A percentile compares a stretch with the other conserved stretches of the same genome.
Conservation (phyloP, 2,888 invertebrate genomes). For the Empis livida region DNA sequence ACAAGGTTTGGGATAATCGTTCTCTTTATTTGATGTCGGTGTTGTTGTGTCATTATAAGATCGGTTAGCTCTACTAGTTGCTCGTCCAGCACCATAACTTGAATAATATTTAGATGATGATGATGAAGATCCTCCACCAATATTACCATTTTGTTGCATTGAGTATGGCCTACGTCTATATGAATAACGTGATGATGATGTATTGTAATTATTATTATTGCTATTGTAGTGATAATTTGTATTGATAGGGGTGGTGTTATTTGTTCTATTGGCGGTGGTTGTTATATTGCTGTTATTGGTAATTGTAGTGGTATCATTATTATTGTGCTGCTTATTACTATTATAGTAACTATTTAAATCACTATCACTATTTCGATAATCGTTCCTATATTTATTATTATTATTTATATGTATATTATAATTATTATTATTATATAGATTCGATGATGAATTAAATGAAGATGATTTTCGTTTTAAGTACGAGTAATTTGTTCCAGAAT, state of each 20-base stretch:
- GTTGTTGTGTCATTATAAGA: background rate
- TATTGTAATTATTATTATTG: conserved; percentile 3
- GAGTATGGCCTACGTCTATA: conserved; percentile 10
- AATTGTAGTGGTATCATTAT: background rate
- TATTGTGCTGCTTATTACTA: conserved; percentile 1
- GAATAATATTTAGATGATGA: conserved; percentile 5
- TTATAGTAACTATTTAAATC: conserved; percentile 1
- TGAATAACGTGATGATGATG: conserved; percentile 7
- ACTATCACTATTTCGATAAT: conserved; percentile 5
- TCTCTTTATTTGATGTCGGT: conserved; percentile 4
- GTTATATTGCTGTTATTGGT: background rate
- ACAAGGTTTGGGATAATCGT: conserved; percentile 9
- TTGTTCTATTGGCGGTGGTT: background rate
- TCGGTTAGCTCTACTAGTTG: conserved; percentile 6
- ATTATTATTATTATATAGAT: conserved; percentile 5
- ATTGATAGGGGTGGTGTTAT: background rate
- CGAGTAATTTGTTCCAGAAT: conserved; percentile 5
- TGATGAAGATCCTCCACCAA: background rate
- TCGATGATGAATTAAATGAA: conserved; percentile 5
- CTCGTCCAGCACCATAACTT: conserved; percentile 6
- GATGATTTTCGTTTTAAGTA: conserved; percentile 11
- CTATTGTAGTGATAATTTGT: conserved; percentile 2
- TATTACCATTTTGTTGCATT: conserved; percentile 3
- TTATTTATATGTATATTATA: background rate
- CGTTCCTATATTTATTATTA: conserved; percentile 4